A percentile compares a stretch with the other conserved stretches of the same genome.
Evolutionary conservation across 1,140 invertebrate species (phyloP).

Genomic region (Danaus plexippus): DNA sequence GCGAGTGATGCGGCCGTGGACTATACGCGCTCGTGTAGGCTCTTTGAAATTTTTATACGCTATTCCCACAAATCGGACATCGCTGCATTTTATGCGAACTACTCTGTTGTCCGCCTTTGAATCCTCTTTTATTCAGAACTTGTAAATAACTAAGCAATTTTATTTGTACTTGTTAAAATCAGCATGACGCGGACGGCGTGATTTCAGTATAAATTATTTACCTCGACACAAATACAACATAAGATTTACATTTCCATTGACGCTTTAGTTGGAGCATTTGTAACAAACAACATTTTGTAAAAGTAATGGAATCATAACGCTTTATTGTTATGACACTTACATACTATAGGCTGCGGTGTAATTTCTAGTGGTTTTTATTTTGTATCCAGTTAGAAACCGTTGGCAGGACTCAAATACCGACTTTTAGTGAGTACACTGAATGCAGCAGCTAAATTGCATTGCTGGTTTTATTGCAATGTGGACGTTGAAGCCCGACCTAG

Average conservation of each 20-base stretch:
- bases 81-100: slow-evolving; percentile 41
- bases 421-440: slow-evolving; percentile 49
- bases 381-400: slow-evolving; percentile 20
- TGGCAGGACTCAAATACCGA: slow-evolving; percentile 36
- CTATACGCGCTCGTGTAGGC: slow-evolving; percentile 51
- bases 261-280: too few species aligned
- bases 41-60: slow-evolving; percentile 65
- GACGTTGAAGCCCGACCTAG: slow-evolving; percentile 48
- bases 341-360: background rate
- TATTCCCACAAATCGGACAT: slow-evolving; percentile 63
- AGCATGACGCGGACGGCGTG: slow-evolving; percentile 1
- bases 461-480: slow-evolving; percentile 64
- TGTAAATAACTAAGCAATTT: slow-evolving; percentile 21
- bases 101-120: slow-evolving; percentile 27
- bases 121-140: slow-evolving; percentile 29
- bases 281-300: too few species aligned
- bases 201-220: slow-evolving; percentile 1
- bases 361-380: slow-evolving; percentile 16
- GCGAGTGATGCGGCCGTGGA: slow-evolving; percentile 41
- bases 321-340: too few species aligned
- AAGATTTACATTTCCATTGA: too few species aligned
- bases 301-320: too few species aligned
- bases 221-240: too few species aligned
- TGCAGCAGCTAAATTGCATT: slow-evolving; percentile 63
- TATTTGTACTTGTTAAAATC: slow-evolving; percentile 7